These are phyloP conservation scores for Geophilus truncorum DNA, from an alignment of 2,888 invertebrate species.

Conservation along the genomic window DNA sequence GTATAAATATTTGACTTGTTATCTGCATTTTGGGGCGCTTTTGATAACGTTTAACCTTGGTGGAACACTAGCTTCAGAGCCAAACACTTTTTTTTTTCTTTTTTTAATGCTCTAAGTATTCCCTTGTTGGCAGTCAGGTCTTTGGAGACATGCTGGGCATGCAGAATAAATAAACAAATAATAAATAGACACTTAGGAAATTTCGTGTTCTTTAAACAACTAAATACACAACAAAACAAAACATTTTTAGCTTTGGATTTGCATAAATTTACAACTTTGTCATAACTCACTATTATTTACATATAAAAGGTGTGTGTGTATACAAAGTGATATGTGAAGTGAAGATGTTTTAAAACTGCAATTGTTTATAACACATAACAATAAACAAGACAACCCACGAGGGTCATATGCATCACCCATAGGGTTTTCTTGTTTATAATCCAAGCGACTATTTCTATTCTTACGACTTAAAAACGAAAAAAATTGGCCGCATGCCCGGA, in stretches of 20 bases:
- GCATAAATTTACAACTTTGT: too few relatives aligned
- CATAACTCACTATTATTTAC: neutral
- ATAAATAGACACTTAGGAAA: too few relatives aligned
- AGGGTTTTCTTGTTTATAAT: slow-evolving; percentile 3
- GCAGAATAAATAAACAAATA: too few relatives aligned
- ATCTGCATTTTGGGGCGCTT: neutral
- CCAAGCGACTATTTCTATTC: neutral
- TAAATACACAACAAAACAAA: too few relatives aligned
- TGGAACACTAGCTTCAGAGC: too few relatives aligned
- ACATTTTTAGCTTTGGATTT: too few relatives aligned
- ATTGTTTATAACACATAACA: neutral
- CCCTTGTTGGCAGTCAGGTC: too few relatives aligned
- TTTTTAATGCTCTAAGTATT: too few relatives aligned
- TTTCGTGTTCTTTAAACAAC: neutral
- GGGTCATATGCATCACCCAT: neutral
- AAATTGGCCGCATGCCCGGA: neutral
- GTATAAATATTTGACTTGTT: too few relatives aligned
- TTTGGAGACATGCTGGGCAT: too few relatives aligned
- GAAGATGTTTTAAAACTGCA: neutral
- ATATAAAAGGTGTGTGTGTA: too few relatives aligned
- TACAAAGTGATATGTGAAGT: neutral
- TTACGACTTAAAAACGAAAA: neutral
- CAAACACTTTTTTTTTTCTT: too few relatives aligned
- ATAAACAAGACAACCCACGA: neutral
- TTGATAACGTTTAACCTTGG: neutral